Percentiles rank a stretch among this genome's conserved stretches.
These are phyloP conservation scores for Dryobates pubescens DNA, from an alignment of 2,797 vertebrate species.

Conservation along the genomic window DNA sequence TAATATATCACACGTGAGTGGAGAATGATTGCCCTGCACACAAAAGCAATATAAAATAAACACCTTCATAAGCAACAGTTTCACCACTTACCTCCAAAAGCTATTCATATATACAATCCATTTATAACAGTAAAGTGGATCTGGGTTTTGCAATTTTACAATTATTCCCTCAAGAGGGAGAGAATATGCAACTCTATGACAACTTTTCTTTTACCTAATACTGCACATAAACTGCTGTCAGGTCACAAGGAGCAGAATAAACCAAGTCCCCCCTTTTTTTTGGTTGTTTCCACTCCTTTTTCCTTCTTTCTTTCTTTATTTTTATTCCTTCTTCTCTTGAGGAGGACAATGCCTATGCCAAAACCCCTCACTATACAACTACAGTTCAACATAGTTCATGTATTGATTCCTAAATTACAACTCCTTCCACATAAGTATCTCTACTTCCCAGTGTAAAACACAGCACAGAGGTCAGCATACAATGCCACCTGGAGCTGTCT, in stretches of 20 bases:
- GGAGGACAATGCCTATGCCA: neutral
- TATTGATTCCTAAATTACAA: neutral
- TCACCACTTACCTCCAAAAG: conserved; percentile 32
- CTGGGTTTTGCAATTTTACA: conserved; percentile 11
- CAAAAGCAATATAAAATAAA: conserved; percentile 59
- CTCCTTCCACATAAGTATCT: neutral
- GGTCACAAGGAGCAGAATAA: conserved; percentile 9
- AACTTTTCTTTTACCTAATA: conserved; percentile 46
- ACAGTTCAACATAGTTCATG: neutral
- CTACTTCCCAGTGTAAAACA: neutral
- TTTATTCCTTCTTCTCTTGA: neutral
- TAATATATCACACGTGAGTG: conserved; percentile 48
- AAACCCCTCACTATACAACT: neutral
- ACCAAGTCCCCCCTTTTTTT: neutral
- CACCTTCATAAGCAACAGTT: conserved; percentile 32
- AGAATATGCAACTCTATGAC: conserved; percentile 17
- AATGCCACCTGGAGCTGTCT: neutral
- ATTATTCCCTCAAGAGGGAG: conserved; percentile 24
- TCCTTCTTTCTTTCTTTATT: neutral
- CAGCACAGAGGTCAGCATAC: neutral
- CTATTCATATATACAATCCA: conserved; percentile 16
- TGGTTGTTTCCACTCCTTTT: neutral
- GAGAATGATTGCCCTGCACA: neutral
- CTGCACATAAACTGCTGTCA: conserved; percentile 29
- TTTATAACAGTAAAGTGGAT: conserved; percentile 26